Evolutionary conservation across 2,888 invertebrate species (phyloP).

Genomic region (Synanthedon vespiformis): DNA sequence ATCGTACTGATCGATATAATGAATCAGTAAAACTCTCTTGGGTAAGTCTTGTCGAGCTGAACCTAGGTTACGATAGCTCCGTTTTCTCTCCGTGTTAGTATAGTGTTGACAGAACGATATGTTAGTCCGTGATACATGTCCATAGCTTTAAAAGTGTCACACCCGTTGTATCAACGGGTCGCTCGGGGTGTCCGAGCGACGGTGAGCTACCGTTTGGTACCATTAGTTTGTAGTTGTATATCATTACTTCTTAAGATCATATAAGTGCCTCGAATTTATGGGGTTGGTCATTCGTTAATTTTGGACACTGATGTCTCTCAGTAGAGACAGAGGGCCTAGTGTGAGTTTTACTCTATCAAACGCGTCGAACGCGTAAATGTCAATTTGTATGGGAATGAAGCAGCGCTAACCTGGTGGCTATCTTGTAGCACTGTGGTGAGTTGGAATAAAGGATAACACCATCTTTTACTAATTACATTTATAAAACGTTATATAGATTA

Average conservation of each 20-base stretch:
- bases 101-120: constrained; percentile 42
- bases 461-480: no score
- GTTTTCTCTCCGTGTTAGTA: constrained; percentile 64
- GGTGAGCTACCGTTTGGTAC: constrained; percentile 56
- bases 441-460: no score
- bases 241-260: constrained; percentile 65
- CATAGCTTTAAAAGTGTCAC: constrained; percentile 69
- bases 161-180: constrained; percentile 67
- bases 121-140: constrained; percentile 65
- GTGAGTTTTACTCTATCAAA: no score
- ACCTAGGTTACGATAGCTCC: constrained; percentile 56
- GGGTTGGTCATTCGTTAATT: constrained; percentile 48
- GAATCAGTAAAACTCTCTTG: constrained; percentile 29
- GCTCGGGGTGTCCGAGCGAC: constrained; percentile 49
- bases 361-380: no score
- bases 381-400: no score
- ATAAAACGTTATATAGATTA: no score
- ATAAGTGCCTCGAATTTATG: constrained; percentile 65
- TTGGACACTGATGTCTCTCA: constrained; percentile 21
- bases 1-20: constrained; percentile 48
- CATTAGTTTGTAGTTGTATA: constrained; percentile 64
- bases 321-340: background rate
- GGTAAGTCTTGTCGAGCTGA: constrained; percentile 56
- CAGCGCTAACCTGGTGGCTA: no score
- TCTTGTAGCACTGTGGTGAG: no score